phyloP scores from a whole-genome alignment of 1,140 invertebrate genomes.

The Pectinophora gossypiella region DNA sequence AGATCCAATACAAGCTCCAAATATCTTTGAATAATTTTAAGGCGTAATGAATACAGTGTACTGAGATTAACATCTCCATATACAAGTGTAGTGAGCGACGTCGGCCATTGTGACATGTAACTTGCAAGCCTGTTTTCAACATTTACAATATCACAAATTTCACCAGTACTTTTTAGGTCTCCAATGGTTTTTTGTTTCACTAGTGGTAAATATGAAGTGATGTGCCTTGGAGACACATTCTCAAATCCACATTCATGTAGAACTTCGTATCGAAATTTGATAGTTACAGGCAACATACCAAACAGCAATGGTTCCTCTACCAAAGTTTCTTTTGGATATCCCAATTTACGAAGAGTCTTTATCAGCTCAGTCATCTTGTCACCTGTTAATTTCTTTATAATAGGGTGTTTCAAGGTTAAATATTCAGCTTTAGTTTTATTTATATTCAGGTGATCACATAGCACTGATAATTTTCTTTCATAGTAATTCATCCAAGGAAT shows the following conservation, averaged over 20 bases:
- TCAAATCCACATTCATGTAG: slow-evolving; percentile 59
- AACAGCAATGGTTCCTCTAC: slow-evolving; percentile 48
- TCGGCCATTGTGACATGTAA: slow-evolving; percentile 52
- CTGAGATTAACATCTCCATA: slow-evolving; percentile 36
- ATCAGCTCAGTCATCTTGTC: slow-evolving; percentile 32
- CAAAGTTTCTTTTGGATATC: slow-evolving; percentile 36
- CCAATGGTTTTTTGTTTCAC: slow-evolving; percentile 49
- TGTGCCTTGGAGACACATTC: slow-evolving; percentile 28
- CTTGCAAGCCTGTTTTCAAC: slow-evolving; percentile 63
- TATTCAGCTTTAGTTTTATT: slow-evolving; percentile 41
- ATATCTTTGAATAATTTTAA: slow-evolving; percentile 63
- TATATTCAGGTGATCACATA: slow-evolving; percentile 47
- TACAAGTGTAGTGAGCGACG: slow-evolving; percentile 51
- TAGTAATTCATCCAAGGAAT: not conserved
- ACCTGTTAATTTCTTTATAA: slow-evolving; percentile 40
- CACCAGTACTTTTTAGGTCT: slow-evolving; percentile 46
- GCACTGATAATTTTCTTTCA: not conserved
- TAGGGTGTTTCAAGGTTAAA: slow-evolving; percentile 48
- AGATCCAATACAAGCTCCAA: slow-evolving; percentile 66
- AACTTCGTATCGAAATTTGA: slow-evolving; percentile 52
- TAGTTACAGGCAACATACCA: slow-evolving; percentile 48
- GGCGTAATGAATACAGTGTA: slow-evolving; percentile 48
- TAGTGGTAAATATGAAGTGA: slow-evolving; percentile 48
- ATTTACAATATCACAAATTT: slow-evolving; percentile 41
- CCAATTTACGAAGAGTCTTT: slow-evolving; percentile 36